Evolutionary conservation across 2,113 vertebrate species (phyloP), one percentile per base, ranked within the genome.

Genomic region (Nothobranchius furzeri): DNA sequence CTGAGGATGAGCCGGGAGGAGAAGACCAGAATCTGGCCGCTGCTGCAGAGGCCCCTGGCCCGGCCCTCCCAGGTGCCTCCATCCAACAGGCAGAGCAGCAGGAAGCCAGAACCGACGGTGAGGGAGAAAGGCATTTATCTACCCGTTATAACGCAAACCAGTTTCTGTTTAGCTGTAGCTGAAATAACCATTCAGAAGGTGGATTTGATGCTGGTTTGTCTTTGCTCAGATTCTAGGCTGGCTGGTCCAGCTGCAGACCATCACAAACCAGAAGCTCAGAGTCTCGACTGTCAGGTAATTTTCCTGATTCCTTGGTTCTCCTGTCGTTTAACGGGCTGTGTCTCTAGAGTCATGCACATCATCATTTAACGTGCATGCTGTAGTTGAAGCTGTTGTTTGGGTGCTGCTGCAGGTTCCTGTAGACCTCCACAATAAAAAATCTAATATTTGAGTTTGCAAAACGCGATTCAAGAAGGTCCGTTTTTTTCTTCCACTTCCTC

Each of bases 1-100:
- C 95, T 0, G 87, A 89, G 46, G 78, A 73, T 6, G 71, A 78
- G 12, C 86, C 76, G 4, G 74, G 63, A 14, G 9, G 35, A 1
- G 52, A 13, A 1, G 45, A 43, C 5, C 13, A 51, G 68, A 40
- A 4, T 47, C 7, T 1, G 0, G 1, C 52, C 2, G 54, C 60
- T 4, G 65, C 47, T 0, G 52, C 14, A 5, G 53, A 60, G 40
- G 2, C 68, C 0, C 10, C 17, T 0, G 4, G 25, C 10, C 52
- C 56, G 0, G 47, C 60, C 12, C 57, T 10, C 0, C 40, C 60
- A 15, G 37, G 0, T 1, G 4, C 48, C 35, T 2, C 74, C 9
- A 13, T 2, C 40, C 70, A 73, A 0, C 68, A 51, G 0, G 0
- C 55, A 0, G 69, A 42, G 7, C 65, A 64, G n/a, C 88, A 75